These are phyloP conservation scores for Agraylea sexmaculata DNA, from an alignment of 1,140 invertebrate species.

Conservation along the genomic window DNA sequence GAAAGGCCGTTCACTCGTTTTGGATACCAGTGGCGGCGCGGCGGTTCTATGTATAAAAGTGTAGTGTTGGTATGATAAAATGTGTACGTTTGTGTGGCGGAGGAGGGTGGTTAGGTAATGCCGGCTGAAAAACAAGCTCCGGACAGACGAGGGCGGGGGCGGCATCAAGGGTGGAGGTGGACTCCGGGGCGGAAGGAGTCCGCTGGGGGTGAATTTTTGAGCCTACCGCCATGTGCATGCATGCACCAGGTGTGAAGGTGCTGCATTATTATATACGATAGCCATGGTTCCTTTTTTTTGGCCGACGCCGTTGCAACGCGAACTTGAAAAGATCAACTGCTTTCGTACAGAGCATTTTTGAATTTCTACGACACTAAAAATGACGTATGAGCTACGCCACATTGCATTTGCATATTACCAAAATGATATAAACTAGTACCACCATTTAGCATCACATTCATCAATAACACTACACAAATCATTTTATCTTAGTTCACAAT, in stretches of 20 bases:
- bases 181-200: neutral
- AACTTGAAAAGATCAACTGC: no score
- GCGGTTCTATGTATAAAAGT: constrained; percentile 20
- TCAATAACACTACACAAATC: no score
- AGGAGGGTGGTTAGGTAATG: constrained; percentile 11
- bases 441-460: no score
- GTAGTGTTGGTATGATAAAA: constrained; percentile 18
- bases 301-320: no score
- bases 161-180: constrained; percentile 9
- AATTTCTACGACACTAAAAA: no score
- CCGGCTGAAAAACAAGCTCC: constrained; percentile 22
- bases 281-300: no score
- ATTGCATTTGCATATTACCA: no score
- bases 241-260: neutral
- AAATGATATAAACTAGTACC: no score
- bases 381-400: no score
- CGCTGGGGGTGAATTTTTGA: neutral
- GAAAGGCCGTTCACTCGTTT: constrained; percentile 2
- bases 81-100: constrained; percentile 17
- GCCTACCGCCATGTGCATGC: neutral
- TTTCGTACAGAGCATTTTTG: constrained; percentile 15
- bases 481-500: no score
- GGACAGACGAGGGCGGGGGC: constrained; percentile 5
- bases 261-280: no score
- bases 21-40: neutral